Evolutionary conservation across 1,140 invertebrate genomes (phyloP), one percentile per base, ranked within the genome.

Genomic region (Proales similis): DNA sequence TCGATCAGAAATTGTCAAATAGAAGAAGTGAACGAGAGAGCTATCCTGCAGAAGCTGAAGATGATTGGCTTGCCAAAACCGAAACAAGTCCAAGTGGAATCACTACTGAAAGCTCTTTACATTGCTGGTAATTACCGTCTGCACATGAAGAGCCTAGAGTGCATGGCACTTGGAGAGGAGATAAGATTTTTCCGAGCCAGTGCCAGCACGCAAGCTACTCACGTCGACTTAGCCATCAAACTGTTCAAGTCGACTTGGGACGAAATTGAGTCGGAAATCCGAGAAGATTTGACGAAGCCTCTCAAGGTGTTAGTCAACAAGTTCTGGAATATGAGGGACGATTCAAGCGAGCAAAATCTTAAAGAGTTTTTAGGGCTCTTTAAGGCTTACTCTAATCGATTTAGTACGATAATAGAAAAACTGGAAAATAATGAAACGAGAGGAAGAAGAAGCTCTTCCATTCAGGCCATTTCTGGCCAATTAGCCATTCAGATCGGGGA

Each of bases 291-390:
- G n/a, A 14, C 7, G 45, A 42, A 57, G 19, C 51, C 51, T 27
- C 24, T 57, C 9, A 26, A 19, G 27, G 32, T 57, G 27, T 26
- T 57, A n/a, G 26, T 42, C 11, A 24, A 57, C 4, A 43, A 57
- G 45, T 57, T 57, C 30, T 57, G 33, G 33, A 4, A 42, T 17
- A 42, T 57, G 36, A 39, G 45, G 30, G 51, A 57, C 39, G 45
- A 42, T 1, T 42, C 36, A 12, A 57, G 22, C 19, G 51, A 57
- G n/a, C n/a, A 57, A 12, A 57, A 20, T 42, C 32, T 57, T 29
- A 57, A 57, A 39, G 51, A 57, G 20, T 57, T 57, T 57, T 24
- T 57, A 12, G n/a, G 33, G 7, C 19, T 57, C 4, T 57, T 57
- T 7, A 57, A 57, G 45, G 45, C 14, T 42, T 57, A 57, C 32